A percentile compares a stretch with the other conserved stretches of the same genome.
Conservation (phyloP, 2,113 vertebrate genomes). For the Platanista minor region DNA sequence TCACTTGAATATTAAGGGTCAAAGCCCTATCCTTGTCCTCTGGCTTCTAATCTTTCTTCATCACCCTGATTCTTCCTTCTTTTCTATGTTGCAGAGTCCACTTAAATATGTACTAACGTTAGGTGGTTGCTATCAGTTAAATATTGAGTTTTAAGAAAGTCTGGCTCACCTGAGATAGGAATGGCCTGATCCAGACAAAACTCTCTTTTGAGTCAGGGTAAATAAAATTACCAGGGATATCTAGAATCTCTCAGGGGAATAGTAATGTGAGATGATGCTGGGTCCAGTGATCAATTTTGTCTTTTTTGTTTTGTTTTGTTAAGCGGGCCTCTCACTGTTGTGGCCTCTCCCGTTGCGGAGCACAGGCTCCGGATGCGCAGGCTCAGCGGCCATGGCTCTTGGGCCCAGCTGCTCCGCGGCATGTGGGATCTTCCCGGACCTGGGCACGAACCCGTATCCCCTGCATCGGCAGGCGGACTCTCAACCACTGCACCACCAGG, state of each 20-base stretch:
- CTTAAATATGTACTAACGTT: background rate
- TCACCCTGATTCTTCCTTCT: background rate
- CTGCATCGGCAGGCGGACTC: too few relatives aligned
- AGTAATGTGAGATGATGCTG: background rate
- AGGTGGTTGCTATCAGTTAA: background rate
- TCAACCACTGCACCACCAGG: too few relatives aligned
- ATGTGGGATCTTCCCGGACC: too few relatives aligned
- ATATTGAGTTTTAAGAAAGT: background rate
- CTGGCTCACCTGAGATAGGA: background rate
- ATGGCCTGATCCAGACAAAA: background rate
- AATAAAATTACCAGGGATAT: background rate
- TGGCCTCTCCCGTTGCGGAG: too few relatives aligned
- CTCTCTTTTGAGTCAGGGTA: background rate
- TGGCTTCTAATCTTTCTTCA: background rate
- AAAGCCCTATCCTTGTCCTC: background rate
- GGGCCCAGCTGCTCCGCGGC: too few relatives aligned
- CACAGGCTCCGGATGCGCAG: too few relatives aligned
- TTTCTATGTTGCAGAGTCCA: background rate
- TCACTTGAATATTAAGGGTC: background rate
- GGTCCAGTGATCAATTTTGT: background rate
- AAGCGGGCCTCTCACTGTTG: too few relatives aligned
- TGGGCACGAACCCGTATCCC: too few relatives aligned
- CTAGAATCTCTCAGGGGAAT: background rate
- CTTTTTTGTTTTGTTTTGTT: too few relatives aligned
- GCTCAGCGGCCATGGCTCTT: too few relatives aligned